Percentiles rank a stretch among this genome's conserved stretches.
These are phyloP conservation scores for Notarius lentiginosus DNA, from an alignment of 2,113 vertebrate genomes.

Conservation along the genomic window DNA sequence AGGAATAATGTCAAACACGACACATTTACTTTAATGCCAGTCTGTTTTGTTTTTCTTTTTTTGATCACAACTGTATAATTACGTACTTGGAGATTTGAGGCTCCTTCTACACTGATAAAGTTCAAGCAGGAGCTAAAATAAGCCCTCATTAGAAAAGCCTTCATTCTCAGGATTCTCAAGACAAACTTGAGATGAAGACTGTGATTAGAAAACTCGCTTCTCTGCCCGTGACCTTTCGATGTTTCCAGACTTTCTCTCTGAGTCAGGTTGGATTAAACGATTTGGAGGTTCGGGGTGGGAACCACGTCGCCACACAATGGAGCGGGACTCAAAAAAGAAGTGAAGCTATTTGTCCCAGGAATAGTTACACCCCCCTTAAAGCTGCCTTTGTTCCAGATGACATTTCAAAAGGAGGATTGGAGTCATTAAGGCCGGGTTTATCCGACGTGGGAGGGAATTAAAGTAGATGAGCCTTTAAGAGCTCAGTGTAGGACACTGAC, in stretches of 20 bases:
- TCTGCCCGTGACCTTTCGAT: neutral
- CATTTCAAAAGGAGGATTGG: constrained; percentile 68
- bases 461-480: constrained; percentile 55
- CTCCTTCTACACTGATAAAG: neutral
- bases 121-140: constrained; percentile 14
- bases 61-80: constrained; percentile 8
- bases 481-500: neutral
- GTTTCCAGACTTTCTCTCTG: constrained; percentile 5
- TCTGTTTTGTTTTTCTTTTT: neutral
- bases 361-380: constrained; percentile 26
- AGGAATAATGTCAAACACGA: neutral
- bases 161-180: neutral
- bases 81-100: neutral
- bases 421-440: constrained; percentile 65
- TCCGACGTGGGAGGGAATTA: constrained; percentile 49
- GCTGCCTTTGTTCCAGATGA: constrained; percentile 63
- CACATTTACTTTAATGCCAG: neutral
- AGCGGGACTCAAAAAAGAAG: constrained; percentile 5
- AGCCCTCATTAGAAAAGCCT: neutral
- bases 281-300: constrained; percentile 26
- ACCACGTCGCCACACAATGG: constrained; percentile 31
- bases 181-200: neutral
- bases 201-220: constrained; percentile 4
- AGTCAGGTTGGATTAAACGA: constrained; percentile 28
- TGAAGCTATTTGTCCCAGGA: constrained; percentile 27